Conservation (phyloP, 2,888 invertebrate genomes). For the Thecocarcelia acutangulata region DNA sequence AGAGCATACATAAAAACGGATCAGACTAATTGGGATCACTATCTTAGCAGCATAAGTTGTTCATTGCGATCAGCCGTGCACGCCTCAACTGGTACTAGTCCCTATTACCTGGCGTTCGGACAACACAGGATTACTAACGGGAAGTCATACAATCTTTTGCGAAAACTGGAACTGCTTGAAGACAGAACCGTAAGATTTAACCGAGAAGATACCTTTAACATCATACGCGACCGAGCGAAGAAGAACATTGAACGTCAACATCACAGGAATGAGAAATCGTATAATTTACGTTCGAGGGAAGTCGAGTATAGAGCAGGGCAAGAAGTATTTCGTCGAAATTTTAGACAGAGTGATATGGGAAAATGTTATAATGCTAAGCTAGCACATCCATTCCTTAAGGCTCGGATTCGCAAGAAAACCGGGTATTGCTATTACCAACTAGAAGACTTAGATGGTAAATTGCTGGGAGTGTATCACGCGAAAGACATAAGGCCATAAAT, state of each 20-base stretch:
- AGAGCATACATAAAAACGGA: constrained; percentile 47
- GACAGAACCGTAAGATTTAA: constrained; percentile 26
- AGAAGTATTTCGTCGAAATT: background rate
- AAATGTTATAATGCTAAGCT: constrained; percentile 15
- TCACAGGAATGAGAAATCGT: constrained; percentile 10
- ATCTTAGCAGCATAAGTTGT: too few species aligned
- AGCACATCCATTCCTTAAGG: constrained; percentile 15
- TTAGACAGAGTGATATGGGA: background rate
- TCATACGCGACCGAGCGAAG: constrained; percentile 10
- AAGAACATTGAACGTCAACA: constrained; percentile 11
- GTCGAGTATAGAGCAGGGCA: constrained; percentile 1
- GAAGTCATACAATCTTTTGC: background rate
- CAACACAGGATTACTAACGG: constrained; percentile 40
- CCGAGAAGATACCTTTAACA: constrained; percentile 8
- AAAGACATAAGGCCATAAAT: too few species aligned
- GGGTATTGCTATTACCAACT: too few species aligned
- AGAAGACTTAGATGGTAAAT: too few species aligned
- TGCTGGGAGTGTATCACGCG: too few species aligned
- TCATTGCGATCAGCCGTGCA: constrained; percentile 43
- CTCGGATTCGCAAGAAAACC: too few species aligned
- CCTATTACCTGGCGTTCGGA: constrained; percentile 32
- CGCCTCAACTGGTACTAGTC: constrained; percentile 36
- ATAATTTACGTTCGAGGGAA: constrained; percentile 33
- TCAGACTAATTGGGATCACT: constrained; percentile 38
- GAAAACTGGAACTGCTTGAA: background rate